Percentiles rank a stretch among this genome's conserved stretches.
Conservation (phyloP, 2,797 vertebrate genomes). For the Malacoctenus gilli region DNA sequence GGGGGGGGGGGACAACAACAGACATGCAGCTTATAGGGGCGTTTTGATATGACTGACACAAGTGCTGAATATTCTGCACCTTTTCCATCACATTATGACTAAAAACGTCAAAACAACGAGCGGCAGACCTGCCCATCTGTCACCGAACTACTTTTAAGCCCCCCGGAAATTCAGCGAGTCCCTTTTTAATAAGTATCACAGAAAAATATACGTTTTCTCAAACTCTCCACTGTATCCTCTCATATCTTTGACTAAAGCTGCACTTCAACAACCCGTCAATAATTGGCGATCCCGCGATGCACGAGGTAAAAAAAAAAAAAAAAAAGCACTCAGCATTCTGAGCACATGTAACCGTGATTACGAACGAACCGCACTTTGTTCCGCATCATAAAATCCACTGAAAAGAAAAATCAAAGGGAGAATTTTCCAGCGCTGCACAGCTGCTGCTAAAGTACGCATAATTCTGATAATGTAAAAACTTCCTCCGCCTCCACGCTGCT, state of each 20-base stretch:
- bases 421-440: slow-evolving; percentile 9
- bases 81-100: too few relatives aligned
- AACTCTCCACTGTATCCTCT: not conserved
- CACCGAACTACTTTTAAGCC: slow-evolving; percentile 25
- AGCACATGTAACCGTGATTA: too few relatives aligned
- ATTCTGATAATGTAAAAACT: slow-evolving; percentile 31
- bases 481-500: slow-evolving; percentile 29
- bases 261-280: too few relatives aligned
- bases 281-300: too few relatives aligned
- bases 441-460: slow-evolving; percentile 17
- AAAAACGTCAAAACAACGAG: slow-evolving; percentile 7
- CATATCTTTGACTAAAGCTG: not conserved
- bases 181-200: slow-evolving; percentile 1
- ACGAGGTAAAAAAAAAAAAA: too few relatives aligned
- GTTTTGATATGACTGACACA: slow-evolving; percentile 26
- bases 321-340: too few relatives aligned
- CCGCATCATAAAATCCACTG: not conserved
- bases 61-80: slow-evolving; percentile 13
- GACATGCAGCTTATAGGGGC: slow-evolving; percentile 42
- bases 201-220: slow-evolving; percentile 14
- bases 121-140: slow-evolving; percentile 17
- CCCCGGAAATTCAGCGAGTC: not conserved
- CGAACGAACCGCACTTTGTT: too few relatives aligned
- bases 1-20: too few relatives aligned
- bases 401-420: slow-evolving; percentile 1